These are phyloP conservation scores for Apis mellifera DNA, from an alignment of 1,140 invertebrate genomes.

Conservation along the genomic window DNA sequence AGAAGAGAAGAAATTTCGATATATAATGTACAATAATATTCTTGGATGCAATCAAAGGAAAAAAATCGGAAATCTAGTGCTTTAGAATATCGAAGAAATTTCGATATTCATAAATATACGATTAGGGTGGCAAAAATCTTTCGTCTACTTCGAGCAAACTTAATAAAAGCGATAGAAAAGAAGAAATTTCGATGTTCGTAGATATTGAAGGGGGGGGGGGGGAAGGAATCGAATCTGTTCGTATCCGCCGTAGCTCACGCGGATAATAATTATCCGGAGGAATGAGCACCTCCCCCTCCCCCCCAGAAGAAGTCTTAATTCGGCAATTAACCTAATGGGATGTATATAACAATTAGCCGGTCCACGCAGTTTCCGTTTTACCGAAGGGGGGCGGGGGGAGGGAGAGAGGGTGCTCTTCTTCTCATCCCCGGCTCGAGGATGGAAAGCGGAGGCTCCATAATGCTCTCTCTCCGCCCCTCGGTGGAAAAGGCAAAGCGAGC, in stretches of 20 bases:
- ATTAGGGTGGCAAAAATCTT: too few relatives aligned
- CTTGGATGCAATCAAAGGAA: too few relatives aligned
- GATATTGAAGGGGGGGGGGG: too few relatives aligned
- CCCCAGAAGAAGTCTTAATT: conserved; percentile 79
- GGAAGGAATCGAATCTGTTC: too few relatives aligned
- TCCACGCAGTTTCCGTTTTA: conserved; percentile 70
- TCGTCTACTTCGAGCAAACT: too few relatives aligned
- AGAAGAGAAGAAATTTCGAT: too few relatives aligned
- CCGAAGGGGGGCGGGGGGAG: conserved; percentile 42
- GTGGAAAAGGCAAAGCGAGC: conserved; percentile 48
- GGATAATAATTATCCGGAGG: conserved; percentile 64
- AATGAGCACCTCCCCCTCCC: conserved; percentile 14
- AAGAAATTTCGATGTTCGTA: too few relatives aligned
- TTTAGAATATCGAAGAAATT: too few relatives aligned
- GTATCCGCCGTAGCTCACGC: conserved; percentile 35
- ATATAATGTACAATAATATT: too few relatives aligned
- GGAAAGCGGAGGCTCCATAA: background rate
- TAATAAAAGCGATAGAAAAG: too few relatives aligned
- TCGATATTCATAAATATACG: too few relatives aligned
- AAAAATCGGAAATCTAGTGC: too few relatives aligned
- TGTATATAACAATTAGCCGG: conserved; percentile 82
- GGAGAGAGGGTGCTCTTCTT: conserved; percentile 54
- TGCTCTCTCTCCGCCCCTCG: background rate
- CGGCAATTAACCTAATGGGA: conserved; percentile 82
- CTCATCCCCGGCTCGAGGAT: background rate